Evolutionary conservation across 2,797 vertebrate species (phyloP).

Genomic region (Gobionotothen gibberifrons): DNA sequence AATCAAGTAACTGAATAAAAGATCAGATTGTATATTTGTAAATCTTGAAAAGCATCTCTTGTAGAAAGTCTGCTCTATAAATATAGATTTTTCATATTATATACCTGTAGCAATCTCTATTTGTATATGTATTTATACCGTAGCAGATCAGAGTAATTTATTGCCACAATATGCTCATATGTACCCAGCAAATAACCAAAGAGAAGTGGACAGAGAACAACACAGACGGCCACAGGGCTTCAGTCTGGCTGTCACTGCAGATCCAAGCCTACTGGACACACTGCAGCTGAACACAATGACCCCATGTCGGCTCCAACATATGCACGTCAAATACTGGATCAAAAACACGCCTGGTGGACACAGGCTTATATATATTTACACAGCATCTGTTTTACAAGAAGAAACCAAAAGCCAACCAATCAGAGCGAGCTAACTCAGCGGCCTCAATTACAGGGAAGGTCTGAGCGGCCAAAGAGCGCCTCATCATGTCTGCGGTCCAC

Average conservation of each 20-base stretch:
- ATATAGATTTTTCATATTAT: no score
- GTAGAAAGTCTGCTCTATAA: no score
- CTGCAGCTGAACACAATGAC: conserved; percentile 49
- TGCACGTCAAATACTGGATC: conserved; percentile 55
- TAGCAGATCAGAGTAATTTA: conserved; percentile 4
- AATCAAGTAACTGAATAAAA: no score
- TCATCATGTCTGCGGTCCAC: conserved; percentile 67
- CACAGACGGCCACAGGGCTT: conserved; percentile 54
- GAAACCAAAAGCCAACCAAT: conserved; percentile 53
- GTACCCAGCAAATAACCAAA: conserved; percentile 29
- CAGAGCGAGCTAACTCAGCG: conserved; percentile 48
- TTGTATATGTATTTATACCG: not conserved
- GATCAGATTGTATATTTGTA: no score
- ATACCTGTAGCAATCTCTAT: no score
- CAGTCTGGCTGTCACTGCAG: conserved; percentile 61
- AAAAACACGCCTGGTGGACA: conserved; percentile 43
- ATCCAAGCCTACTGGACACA: conserved; percentile 51
- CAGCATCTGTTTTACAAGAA: conserved; percentile 50
- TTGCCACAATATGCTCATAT: not conserved
- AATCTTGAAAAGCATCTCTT: no score
- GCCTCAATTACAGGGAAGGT: conserved; percentile 69
- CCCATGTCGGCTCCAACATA: conserved; percentile 52
- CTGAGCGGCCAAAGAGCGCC: conserved; percentile 69
- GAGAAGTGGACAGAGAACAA: conserved; percentile 36
- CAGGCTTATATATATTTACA: conserved; percentile 47